phyloP scores from a whole-genome alignment of 1,140 invertebrate genomes.

The Drosophila parabipectinata region DNA sequence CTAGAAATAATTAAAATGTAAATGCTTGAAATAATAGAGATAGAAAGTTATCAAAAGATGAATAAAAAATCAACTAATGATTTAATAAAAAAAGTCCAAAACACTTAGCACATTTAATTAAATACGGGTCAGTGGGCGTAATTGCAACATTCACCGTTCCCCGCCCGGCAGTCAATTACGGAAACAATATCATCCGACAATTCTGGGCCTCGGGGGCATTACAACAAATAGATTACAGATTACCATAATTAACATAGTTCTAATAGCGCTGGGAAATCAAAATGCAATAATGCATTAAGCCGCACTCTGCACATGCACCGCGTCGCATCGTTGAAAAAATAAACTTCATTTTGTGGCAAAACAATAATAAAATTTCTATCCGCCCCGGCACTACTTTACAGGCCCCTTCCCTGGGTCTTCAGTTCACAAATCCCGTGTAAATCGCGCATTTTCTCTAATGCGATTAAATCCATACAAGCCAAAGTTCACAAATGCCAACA shows the following conservation, averaged over 20 bases:
- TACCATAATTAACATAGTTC: conserved; percentile 71
- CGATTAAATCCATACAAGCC: conserved; percentile 29
- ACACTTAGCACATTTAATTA: conserved; percentile 27
- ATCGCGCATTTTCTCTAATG: conserved; percentile 50
- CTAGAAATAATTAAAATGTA: neutral
- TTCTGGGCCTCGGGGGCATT: conserved; percentile 23
- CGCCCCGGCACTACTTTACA: neutral
- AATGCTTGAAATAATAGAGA: too few relatives aligned
- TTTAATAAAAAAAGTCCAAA: neutral
- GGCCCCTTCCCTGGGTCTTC: conserved; percentile 15
- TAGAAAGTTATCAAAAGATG: neutral
- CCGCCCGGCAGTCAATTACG: conserved; percentile 30
- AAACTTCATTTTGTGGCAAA: conserved; percentile 32
- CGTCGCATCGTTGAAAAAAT: neutral
- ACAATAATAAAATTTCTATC: conserved; percentile 17
- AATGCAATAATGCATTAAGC: conserved; percentile 24
- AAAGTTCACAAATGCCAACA: neutral
- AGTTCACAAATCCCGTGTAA: conserved; percentile 41
- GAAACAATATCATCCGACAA: conserved; percentile 28
- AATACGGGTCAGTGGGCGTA: conserved; percentile 13
- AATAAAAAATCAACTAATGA: neutral
- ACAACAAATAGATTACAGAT: conserved; percentile 33
- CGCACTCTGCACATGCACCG: conserved; percentile 7
- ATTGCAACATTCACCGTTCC: conserved; percentile 10
- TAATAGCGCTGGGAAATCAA: conserved; percentile 41